phyloP scores from a whole-genome alignment of 2,888 invertebrate species.

The Salpingus planirostris region DNA sequence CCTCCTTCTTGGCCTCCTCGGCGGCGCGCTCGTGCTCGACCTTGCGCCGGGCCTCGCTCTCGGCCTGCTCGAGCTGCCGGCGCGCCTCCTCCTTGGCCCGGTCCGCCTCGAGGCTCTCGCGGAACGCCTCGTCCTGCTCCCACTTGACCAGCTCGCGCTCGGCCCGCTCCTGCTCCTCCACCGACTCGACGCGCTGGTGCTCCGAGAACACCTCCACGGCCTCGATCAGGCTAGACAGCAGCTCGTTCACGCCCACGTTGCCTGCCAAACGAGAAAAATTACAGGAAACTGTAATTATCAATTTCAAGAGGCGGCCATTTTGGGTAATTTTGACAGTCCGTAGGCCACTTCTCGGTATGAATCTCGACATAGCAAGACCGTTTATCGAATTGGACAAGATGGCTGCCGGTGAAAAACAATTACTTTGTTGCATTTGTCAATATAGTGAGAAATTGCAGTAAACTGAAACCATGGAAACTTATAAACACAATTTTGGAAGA shows the following conservation, averaged over 20 bases:
- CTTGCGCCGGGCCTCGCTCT: slow-evolving; percentile 61
- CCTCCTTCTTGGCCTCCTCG: slow-evolving; percentile 68
- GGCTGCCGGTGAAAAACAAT: no score
- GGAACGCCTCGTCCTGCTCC: slow-evolving; percentile 92
- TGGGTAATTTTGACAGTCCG: no score
- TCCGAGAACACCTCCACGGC: slow-evolving; percentile 77
- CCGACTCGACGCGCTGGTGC: slow-evolving; percentile 67
- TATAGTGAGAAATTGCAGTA: no score
- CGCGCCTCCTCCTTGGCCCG: slow-evolving; percentile 85
- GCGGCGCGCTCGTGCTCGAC: slow-evolving; percentile 66
- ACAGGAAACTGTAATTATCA: slow-evolving; percentile 2
- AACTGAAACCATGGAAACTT: no score
- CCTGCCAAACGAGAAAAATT: slow-evolving; percentile 46
- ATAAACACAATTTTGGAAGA: no score
- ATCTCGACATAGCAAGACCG: no score
- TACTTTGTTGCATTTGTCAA: no score
- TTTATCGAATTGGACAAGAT: no score
- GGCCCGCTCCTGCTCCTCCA: slow-evolving; percentile 79
- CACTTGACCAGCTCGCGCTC: slow-evolving; percentile 82
- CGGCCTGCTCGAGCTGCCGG: slow-evolving; percentile 64
- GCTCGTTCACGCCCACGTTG: slow-evolving; percentile 82
- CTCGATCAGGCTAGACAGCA: slow-evolving; percentile 79
- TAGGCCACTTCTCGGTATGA: no score
- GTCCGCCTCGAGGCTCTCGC: slow-evolving; percentile 79
- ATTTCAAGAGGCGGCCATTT: slow-evolving; percentile 1